Conservation (phyloP, 1,140 invertebrate genomes). For the Ruditapes philippinarum region DNA sequence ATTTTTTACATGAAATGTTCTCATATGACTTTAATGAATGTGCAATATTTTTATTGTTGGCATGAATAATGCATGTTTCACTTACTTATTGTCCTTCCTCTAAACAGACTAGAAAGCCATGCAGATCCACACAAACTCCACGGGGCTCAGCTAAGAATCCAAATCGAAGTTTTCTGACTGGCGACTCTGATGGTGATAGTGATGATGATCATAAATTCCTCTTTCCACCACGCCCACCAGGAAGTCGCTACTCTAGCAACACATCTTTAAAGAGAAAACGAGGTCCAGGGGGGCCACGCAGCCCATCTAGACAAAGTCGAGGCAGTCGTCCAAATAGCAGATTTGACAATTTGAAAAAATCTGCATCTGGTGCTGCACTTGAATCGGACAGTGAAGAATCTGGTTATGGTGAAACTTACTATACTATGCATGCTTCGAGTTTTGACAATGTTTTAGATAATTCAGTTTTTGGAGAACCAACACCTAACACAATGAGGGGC, state of each 20-base stretch:
- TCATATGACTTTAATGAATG: background rate
- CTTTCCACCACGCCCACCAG: conserved; percentile 60
- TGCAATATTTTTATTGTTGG: conserved; percentile 59
- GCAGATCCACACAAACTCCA: conserved; percentile 77
- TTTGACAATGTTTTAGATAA: conserved; percentile 83
- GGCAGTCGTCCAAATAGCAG: conserved; percentile 63
- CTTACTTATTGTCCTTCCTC: conserved; percentile 73
- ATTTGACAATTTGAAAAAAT: conserved; percentile 78
- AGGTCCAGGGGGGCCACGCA: conserved; percentile 58
- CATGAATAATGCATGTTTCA: conserved; percentile 65
- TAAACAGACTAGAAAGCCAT: conserved; percentile 73
- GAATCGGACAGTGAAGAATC: conserved; percentile 85
- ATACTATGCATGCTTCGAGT: conserved; percentile 84
- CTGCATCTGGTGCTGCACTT: conserved; percentile 72
- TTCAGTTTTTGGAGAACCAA: conserved; percentile 65
- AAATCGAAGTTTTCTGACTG: conserved; percentile 66
- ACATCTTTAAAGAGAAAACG: conserved; percentile 68
- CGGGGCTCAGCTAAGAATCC: conserved; percentile 67
- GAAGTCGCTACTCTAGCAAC: conserved; percentile 63
- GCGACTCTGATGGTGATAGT: conserved; percentile 73
- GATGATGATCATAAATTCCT: conserved; percentile 67
- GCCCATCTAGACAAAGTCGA: conserved; percentile 57
- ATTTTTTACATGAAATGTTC: background rate
- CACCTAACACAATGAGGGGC: conserved; percentile 74
- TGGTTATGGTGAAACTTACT: conserved; percentile 84